Evolutionary conservation across 2,797 vertebrate species (phyloP), one percentile per base, ranked within the genome.

Genomic region (Chaenodraco wilsoni): DNA sequence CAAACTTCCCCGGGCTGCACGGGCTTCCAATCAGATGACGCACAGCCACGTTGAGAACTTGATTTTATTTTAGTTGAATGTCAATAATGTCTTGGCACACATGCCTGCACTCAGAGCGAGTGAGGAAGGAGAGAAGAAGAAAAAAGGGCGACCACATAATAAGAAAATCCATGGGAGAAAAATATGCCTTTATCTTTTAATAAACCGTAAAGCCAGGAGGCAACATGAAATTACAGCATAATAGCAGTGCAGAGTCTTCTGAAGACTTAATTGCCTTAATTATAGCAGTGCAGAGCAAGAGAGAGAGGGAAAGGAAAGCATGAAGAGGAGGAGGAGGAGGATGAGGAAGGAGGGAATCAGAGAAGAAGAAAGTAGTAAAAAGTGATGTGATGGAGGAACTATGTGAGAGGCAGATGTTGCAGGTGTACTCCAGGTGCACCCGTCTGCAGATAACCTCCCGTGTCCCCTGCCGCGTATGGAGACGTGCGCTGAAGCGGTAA

Each of bases 261-360:
- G 93, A 95, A 93, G 91, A 92, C 88, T 93, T 94, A 94, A 95
- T 95, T 94, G 90, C 92, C 91, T 94, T 94, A 95, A 95, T 95
- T 95, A 95, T 92, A 94, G 92, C 86, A 73, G 81, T 81, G 84
- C 66, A n/a, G 81, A 72, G 83, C 86, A 74, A 71, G 80, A 50
- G 27, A 46, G 77, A 54, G 50, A 17, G 31, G 55, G 50, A 64
- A 74, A 65, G 60, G 59, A 72, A 72, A 46, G 72, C 72, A 83
- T 45, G 79, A 79, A 62, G 65, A 84, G 58, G n/a, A 84, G 57
- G n/a, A 72, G n/a, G n/a, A n/a, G n/a, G n/a, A n/a, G n/a, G n/a
- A n/a, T 41, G 40, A 50, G 12, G 74, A 65, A 58, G 56, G 71
- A 69, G 69, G 55, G 58, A 65, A 49, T 68, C 50, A 50, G 57